Evolutionary conservation across 1,140 invertebrate genomes (phyloP).

Genomic region (Nephila pilipes): DNA sequence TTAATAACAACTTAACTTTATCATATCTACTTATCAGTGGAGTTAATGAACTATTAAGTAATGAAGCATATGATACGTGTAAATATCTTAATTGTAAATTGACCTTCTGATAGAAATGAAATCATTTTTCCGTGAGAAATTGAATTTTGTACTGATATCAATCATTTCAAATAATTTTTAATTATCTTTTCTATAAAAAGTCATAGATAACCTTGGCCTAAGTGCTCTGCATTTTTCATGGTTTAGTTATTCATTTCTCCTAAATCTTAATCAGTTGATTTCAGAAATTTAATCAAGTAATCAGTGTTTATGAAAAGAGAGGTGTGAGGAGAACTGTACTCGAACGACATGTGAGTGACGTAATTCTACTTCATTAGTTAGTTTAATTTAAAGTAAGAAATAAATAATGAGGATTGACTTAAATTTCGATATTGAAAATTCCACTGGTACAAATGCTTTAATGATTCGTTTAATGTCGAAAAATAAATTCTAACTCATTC

Average conservation of each 20-base stretch:
- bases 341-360: no score
- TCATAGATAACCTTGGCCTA: constrained; percentile 1
- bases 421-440: no score
- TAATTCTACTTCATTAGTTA: no score
- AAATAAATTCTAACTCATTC: no score
- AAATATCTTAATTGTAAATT: neutral
- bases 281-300: neutral
- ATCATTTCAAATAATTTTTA: neutral
- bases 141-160: neutral
- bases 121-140: constrained; percentile 11
- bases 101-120: neutral
- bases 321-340: no score
- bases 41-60: constrained; percentile 34
- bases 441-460: no score
- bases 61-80: neutral
- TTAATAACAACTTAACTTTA: constrained; percentile 15
- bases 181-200: constrained; percentile 23
- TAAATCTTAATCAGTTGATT: neutral
- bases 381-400: no score
- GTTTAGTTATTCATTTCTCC: neutral
- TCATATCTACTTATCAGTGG: neutral
- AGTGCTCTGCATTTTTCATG: neutral
- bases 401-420: no score
- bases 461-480: no score
- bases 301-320: neutral